Evolutionary conservation across 2,113 vertebrate genomes (phyloP), one percentile per base, ranked within the genome.

Genomic region (Triplophysa dalaica): DNA sequence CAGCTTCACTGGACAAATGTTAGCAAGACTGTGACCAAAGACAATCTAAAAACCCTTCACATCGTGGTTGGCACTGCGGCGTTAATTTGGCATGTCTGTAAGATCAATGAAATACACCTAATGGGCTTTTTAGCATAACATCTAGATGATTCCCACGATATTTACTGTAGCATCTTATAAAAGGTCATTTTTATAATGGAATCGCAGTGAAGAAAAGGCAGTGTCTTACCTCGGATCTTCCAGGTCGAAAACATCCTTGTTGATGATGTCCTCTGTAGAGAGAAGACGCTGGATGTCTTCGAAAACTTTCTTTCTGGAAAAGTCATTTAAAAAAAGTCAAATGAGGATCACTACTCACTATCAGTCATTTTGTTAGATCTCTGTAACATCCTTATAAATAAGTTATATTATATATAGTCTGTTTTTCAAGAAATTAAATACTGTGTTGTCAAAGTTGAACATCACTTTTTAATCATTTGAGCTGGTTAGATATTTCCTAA

Each of bases 261-360:
- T 92, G 52, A 96, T 89, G 75, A 95, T 76, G 79, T 96, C 94
- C 13, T 79, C 86, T 0, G 95, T 89, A 58, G 91, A 90, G 74
- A 96, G 85, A n/a, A 95, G 87, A 41, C 95, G 95, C 17, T 84
- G 91, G 75, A 97, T 6, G 58, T 99, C 97, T 72, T 98, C 94
- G 8, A 97, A 83, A 63, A 96, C 93, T 88, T 95, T 97, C 83
- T 93, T 90, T 81, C 97, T 99, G 85, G 81, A 85, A 86, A 52
- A 52, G 14, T 4, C 21, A 54, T 7, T 85, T 41, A 38, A 52
- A 72, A 33, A 8, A 38, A 38, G 5, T 6, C 29, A 29, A 29
- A 29, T 29, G 29, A 29, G 29, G 29, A 29, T 4, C 29, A 29
- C 29, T 29, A 29, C 2, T 38, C 33, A 7, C 4, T 33, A 33